phyloP scores from a whole-genome alignment of 64 coral and sea anemone genomes.

The Astreopora myriophthalma region DNA sequence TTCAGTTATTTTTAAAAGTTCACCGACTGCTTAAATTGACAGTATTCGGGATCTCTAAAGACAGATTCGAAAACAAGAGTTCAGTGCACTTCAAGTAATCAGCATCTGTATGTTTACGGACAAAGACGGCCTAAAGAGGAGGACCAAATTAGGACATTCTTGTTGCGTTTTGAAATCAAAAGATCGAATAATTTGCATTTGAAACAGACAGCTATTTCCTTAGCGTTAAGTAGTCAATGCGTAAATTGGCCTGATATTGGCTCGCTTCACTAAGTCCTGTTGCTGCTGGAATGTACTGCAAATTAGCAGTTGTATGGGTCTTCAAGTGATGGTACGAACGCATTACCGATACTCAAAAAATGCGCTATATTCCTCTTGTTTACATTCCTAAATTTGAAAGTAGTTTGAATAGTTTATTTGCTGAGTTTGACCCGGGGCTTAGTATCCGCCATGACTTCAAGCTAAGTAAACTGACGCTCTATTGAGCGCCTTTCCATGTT shows the following conservation, averaged over 20 bases:
- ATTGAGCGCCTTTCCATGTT: neutral
- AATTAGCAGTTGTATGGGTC: neutral
- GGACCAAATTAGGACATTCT: neutral
- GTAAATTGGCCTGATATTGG: neutral
- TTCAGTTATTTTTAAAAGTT: too few relatives aligned
- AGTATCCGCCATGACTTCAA: neutral
- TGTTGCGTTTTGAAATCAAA: neutral
- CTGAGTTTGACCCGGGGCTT: neutral
- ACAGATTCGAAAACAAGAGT: too few relatives aligned
- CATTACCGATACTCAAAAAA: too few relatives aligned
- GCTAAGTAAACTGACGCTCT: too few relatives aligned
- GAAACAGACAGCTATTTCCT: neutral
- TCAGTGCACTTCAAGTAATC: too few relatives aligned
- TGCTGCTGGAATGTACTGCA: neutral
- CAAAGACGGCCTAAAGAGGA: too few relatives aligned
- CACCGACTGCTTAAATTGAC: too few relatives aligned
- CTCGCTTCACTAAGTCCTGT: neutral
- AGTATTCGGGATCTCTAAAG: too few relatives aligned
- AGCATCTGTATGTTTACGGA: too few relatives aligned
- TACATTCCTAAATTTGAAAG: neutral
- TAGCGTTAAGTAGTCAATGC: neutral
- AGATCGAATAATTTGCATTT: constrained; percentile 3
- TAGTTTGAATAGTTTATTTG: neutral
- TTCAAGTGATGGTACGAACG: neutral
- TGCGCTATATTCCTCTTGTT: neutral